Evolutionary conservation across 1,140 invertebrate genomes (phyloP), one percentile per base, ranked within the genome.

Genomic region (Formica selysi): DNA sequence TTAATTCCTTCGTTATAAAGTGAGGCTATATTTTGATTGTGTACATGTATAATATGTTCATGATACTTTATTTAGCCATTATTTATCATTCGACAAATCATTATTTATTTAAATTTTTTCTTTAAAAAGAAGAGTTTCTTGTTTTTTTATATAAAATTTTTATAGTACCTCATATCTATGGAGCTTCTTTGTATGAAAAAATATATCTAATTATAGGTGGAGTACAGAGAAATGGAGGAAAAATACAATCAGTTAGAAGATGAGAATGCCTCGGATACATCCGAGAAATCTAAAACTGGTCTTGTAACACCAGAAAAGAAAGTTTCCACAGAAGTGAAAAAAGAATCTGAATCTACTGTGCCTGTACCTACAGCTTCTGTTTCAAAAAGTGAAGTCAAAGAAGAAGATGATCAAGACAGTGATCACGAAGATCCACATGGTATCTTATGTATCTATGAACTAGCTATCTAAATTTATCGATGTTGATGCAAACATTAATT

Each of bases 181-280:
- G 16, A 51, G 16, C 1, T 48, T 1, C 4, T 51, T 51, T 51
- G 4, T 51, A 19, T 5, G 16, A 16, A 3, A 48, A 48, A 48
- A 51, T 51, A 51, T 48, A 16, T 51, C 13, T 3, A 19, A 51
- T 16, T 94, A 89, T 86, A 97, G 97, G 96, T 97, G 85, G 97
- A 97, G 91, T 96, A 96, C 87, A 96, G 96, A 87, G 97, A 97
- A 93, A 95, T 97, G 91, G 97, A 97, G 90, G 97, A 97, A 83
- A 97, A 97, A 92, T 95, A 96, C 81, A 97, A 96, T 93, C 94
- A 94, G 91, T 83, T 93, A 5, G 96, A 97, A 79, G 97, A 97
- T 90, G 96, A 97, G 91, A 96, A 96, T 89, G 94, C 95, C 73
- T 96, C 96, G 3, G 96, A 97, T 90, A 95, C 95, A 59, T 96